Evolutionary conservation across 2,888 invertebrate species (phyloP), one percentile per base, ranked within the genome.

Genomic region (Xanthostigma xanthostigma): DNA sequence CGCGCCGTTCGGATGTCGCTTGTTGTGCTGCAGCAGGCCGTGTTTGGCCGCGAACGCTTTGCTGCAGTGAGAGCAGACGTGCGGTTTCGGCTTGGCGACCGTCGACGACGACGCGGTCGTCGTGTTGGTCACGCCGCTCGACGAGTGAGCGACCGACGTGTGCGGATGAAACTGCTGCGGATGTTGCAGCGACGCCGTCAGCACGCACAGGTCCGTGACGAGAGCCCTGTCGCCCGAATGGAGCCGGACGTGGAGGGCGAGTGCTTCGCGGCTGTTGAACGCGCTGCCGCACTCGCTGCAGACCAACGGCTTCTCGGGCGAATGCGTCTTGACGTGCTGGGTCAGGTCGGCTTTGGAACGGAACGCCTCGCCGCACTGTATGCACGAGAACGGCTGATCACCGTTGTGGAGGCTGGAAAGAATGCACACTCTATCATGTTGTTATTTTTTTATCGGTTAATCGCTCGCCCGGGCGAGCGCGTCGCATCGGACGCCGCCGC

Each of bases 11-110:
- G 86, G 84, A 62, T 87, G 86, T 65, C 81, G 76, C 52, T 83
- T 77, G 58, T 84, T 83, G 65, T 88, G 88, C 58, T 87, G 86
- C 51, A 84, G 73, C 6, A 88, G 65, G 0, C 88, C 87, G 55
- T 88, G 88, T 62, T 86, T 86, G 44, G 87, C 85, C 2, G 85
- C 85, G 56, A 88, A 88, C 5, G 84, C 84, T 62, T 85, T 83
- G 40, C 84, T 84, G 57, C 88, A 88, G 58, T 85, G 84, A 33
- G 77, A 76, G 60, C 88, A 88, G 55, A 85, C 75, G 62, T 86
- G 84, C 49, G 83, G 77, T 64, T 87, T 87, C 27, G 83, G 81
- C 59, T 84, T 73, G 3, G 65, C 65, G 9, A 66, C 64, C 36
- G 59, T 54, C 45, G 63, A 62, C 13, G 67, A 64, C 17, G 67